Evolutionary conservation across 2,113 vertebrate species (phyloP).

Genomic region (Desmodus rotundus): DNA sequence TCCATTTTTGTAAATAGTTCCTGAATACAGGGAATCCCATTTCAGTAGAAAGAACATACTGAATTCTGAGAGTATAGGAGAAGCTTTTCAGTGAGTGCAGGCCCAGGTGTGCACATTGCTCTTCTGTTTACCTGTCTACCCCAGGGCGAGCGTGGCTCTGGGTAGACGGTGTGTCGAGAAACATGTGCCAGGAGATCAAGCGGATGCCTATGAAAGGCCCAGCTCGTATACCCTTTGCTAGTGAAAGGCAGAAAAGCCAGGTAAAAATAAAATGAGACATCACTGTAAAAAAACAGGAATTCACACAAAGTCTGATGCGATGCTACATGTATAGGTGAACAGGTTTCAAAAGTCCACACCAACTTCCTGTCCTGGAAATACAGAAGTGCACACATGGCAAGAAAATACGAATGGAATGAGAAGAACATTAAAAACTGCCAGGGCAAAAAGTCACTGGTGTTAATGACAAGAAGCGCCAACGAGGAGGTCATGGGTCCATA

Average conservation of each 20-base stretch:
- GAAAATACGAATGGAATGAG: slow-evolving; percentile 62
- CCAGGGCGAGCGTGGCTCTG: not conserved
- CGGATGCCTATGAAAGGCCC: not conserved
- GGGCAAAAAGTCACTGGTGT: not conserved
- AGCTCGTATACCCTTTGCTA: not conserved
- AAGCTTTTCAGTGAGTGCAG: not conserved
- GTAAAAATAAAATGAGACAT: slow-evolving; percentile 34
- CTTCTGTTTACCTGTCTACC: not conserved
- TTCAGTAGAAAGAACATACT: slow-evolving; percentile 2
- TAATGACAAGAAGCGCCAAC: slow-evolving; percentile 22
- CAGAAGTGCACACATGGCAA: slow-evolving; percentile 29
- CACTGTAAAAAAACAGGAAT: slow-evolving; percentile 71
- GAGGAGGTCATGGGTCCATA: not conserved
- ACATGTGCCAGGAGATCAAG: not conserved
- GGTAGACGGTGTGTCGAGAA: not conserved
- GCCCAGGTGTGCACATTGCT: not conserved
- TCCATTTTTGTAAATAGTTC: not conserved
- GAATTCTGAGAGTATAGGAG: not conserved
- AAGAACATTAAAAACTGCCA: slow-evolving; percentile 22
- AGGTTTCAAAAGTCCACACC: not conserved
- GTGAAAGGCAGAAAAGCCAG: slow-evolving; percentile 15
- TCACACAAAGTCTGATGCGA: slow-evolving; percentile 61
- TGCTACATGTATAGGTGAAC: slow-evolving; percentile 61
- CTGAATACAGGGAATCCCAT: not conserved
- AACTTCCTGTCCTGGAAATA: not conserved